A percentile compares a stretch with the other conserved stretches of the same genome.
Evolutionary conservation across 2,888 invertebrate genomes (phyloP).

Genomic region (Globia sparganii): DNA sequence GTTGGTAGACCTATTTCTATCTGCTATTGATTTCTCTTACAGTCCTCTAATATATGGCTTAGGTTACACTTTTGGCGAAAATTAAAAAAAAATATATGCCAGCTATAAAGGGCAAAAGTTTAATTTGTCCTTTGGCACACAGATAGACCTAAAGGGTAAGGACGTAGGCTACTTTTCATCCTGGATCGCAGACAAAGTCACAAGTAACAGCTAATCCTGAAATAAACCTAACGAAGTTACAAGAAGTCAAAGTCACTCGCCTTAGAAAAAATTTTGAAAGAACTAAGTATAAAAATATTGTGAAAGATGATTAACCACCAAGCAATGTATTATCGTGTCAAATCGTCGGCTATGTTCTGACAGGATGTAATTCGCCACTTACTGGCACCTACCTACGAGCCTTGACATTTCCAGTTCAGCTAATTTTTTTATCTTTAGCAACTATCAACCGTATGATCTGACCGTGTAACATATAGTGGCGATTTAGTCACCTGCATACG

Average conservation of each 20-base stretch:
- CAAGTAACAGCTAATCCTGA: background rate
- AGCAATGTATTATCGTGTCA: slow-evolving; percentile 30
- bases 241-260: background rate
- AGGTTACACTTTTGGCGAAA: too few species aligned
- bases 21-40: too few species aligned
- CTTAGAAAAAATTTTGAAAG: background rate
- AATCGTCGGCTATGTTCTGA: slow-evolving; percentile 24
- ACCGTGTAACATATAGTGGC: background rate
- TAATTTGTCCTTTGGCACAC: too few species aligned
- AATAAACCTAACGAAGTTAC: background rate
- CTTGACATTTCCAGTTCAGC: slow-evolving; percentile 39
- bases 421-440: background rate
- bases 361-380: slow-evolving; percentile 12
- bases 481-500: background rate
- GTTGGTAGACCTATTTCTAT: too few species aligned
- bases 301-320: background rate
- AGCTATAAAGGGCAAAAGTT: too few species aligned
- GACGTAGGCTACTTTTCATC: background rate
- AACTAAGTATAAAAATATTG: background rate
- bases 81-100: too few species aligned
- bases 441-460: background rate
- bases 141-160: background rate
- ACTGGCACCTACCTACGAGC: slow-evolving; percentile 1
- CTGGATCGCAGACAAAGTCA: background rate
- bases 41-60: too few species aligned